Evolutionary conservation across 1,140 invertebrate genomes (phyloP).

Genomic region (Ladona fulva): DNA sequence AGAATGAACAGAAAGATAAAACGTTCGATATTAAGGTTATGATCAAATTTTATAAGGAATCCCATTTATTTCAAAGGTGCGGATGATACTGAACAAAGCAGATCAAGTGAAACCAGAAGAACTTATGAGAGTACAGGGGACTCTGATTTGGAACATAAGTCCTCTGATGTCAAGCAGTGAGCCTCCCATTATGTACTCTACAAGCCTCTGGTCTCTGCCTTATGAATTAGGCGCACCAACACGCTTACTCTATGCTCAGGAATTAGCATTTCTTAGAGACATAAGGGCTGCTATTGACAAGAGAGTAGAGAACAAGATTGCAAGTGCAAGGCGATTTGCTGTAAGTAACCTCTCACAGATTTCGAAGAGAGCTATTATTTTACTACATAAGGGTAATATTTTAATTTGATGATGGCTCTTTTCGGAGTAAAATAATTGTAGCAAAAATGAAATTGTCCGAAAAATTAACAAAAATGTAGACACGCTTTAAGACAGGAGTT

Average conservation of each 20-base stretch:
- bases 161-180: slow-evolving; percentile 87
- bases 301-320: slow-evolving; percentile 87
- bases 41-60: background rate
- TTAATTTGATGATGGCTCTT: no score
- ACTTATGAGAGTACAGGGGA: slow-evolving; percentile 84
- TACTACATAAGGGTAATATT: no score
- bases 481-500: no score
- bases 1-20: background rate
- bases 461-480: no score
- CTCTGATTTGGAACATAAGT: slow-evolving; percentile 91
- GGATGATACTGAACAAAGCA: slow-evolving; percentile 90
- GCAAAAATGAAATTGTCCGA: no score
- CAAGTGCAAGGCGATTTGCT: slow-evolving; percentile 85
- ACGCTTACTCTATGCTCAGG: slow-evolving; percentile 71
- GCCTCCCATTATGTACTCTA: slow-evolving; percentile 90
- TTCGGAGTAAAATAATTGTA: no score
- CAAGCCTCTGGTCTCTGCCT: slow-evolving; percentile 80
- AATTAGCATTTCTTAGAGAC: slow-evolving; percentile 77
- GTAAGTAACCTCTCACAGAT: slow-evolving; percentile 56
- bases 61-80: slow-evolving; percentile 45
- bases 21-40: background rate
- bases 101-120: slow-evolving; percentile 89
- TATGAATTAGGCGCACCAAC: slow-evolving; percentile 70
- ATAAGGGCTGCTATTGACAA: slow-evolving; percentile 73
- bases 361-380: no score